phyloP scores from a whole-genome alignment of 2,113 vertebrate species.

The Zingel zingel region DNA sequence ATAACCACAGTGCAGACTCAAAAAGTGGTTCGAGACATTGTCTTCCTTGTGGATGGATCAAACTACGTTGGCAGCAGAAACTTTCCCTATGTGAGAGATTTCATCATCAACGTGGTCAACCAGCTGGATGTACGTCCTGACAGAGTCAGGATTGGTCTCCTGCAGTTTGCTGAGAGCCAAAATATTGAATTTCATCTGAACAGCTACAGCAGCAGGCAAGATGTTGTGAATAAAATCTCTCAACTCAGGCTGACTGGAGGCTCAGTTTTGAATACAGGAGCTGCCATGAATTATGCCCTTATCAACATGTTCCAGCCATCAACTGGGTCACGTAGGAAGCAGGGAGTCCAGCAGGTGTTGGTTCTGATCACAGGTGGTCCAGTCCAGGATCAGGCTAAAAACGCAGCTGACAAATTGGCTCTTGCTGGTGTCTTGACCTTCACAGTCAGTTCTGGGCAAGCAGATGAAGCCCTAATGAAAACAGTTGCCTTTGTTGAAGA shows the following conservation, averaged over 20 bases:
- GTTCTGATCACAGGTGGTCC: conserved; percentile 90
- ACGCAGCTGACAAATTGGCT: conserved; percentile 85
- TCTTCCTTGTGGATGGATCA: conserved; percentile 98
- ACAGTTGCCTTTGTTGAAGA: conserved; percentile 91
- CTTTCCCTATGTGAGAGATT: conserved; percentile 90
- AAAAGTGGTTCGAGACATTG: conserved; percentile 90
- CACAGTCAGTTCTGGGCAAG: conserved; percentile 89
- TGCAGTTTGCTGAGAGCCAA: conserved; percentile 92
- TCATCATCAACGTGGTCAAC: conserved; percentile 90
- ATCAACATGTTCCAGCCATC: conserved; percentile 87
- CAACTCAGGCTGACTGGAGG: conserved; percentile 90
- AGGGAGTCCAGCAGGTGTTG: conserved; percentile 90
- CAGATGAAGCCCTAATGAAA: conserved; percentile 82
- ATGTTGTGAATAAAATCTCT: conserved; percentile 86
- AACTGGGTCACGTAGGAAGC: conserved; percentile 88
- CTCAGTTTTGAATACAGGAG: conserved; percentile 87
- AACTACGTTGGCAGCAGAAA: conserved; percentile 88
- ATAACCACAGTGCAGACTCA: conserved; percentile 80
- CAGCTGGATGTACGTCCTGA: conserved; percentile 90
- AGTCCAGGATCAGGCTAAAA: conserved; percentile 80
- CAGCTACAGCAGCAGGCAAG: conserved; percentile 85
- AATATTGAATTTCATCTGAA: conserved; percentile 92
- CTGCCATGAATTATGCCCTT: conserved; percentile 89
- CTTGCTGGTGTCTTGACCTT: conserved; percentile 89
- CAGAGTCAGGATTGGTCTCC: conserved; percentile 89